phyloP scores from a whole-genome alignment of 2,888 invertebrate species.

The Zhuqinia jingwanae region DNA sequence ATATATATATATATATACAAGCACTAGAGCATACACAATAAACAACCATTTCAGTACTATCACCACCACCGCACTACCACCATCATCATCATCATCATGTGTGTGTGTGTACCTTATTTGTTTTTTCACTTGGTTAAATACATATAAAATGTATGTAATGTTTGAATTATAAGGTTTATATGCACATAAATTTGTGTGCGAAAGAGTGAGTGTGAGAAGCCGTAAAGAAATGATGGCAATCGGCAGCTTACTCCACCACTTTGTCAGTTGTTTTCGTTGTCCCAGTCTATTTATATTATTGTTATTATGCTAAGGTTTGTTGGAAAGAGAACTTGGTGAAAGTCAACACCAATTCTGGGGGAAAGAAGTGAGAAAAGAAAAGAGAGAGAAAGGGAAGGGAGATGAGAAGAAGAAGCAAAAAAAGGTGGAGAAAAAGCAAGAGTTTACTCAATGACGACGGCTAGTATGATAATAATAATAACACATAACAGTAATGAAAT shows the following conservation, averaged over 20 bases:
- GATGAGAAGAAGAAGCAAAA: no score
- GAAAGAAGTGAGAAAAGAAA: not conserved
- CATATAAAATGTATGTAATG: no score
- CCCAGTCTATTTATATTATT: not conserved
- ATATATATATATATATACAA: no score
- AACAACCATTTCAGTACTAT: not conserved
- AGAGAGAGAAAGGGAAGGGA: not conserved
- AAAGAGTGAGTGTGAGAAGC: not conserved
- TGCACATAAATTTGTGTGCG: not conserved
- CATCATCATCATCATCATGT: not conserved
- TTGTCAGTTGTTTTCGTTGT: not conserved
- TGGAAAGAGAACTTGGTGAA: not conserved
- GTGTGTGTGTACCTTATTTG: no score
- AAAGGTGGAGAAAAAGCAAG: no score
- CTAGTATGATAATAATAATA: no score
- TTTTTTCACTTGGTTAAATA: no score
- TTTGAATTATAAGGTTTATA: no score
- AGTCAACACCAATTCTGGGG: not conserved
- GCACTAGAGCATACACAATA: not conserved
- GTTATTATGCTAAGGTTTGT: not conserved
- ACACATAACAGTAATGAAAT: no score
- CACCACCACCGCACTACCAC: not conserved
- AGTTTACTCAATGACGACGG: no score
- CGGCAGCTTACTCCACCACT: not conserved
- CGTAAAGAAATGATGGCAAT: not conserved